Base-by-base conservation (phyloP, 2,113 vertebrate genomes). In the Electrona antarctica region DNA sequence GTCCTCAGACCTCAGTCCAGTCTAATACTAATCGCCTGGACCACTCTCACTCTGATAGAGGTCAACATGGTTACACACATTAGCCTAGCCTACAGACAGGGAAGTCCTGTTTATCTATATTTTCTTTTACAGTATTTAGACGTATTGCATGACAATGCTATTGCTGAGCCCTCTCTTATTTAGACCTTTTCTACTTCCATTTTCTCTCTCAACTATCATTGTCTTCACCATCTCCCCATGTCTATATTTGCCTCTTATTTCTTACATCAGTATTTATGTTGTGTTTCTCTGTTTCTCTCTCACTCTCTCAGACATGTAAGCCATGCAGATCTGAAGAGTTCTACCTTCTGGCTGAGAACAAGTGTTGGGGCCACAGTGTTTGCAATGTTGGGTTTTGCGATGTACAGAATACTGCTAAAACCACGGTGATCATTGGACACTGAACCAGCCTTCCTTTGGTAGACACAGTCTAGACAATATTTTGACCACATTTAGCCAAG, bases 321-420 rank as follows among this genome's bases (percentile, higher is more conserved):
- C 59, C 95, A 96, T 90, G 94, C 95, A 0, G 97, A 98, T 89
- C 92, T 97, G 91, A 97, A 95, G 91, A 97, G 93, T 82, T 97
- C 96, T 3, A 95, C 95, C 0, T 97, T 98, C 91, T 98, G 97
- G 97, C 94, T 98, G 85, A 94, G 93, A 86, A 94, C 95, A 29
- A 98, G 97, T 78, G 95, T 98, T 74, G 97, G 97, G 80, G 97
- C 96, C 89, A 95, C 97, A 0, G 91, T 97, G 79, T 97, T 97
- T 82, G 95, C 96, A 7, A 94, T 97, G 83, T 84, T 98, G 92
- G 97, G 97, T 67, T 95, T 98, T 59, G 95, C 97, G 71, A 94
- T 99, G 95, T 98, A 97, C 93, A 95, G 93, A 94, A 94, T 94
- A 29, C 92, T 99, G 76, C 78, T 96, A 80, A 97, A 94, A 87